phyloP scores from a whole-genome alignment of 2,797 vertebrate genomes.

The Cirrhinus mrigala region DNA sequence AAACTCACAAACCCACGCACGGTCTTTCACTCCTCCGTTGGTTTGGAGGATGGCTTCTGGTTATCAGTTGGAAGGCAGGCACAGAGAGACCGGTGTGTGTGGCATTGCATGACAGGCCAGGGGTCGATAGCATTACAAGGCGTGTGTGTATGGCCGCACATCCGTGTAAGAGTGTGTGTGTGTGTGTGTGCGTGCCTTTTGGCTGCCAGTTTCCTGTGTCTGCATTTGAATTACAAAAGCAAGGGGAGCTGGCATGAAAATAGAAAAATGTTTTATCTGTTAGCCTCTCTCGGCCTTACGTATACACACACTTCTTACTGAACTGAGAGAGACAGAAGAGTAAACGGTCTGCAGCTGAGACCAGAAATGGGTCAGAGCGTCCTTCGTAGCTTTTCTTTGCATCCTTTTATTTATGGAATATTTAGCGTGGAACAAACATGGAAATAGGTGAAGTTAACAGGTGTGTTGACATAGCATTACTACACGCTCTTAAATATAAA shows the following conservation, averaged over 20 bases:
- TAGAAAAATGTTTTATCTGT: slow-evolving; percentile 57
- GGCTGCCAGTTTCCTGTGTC: slow-evolving; percentile 74
- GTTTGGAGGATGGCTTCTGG: slow-evolving; percentile 43
- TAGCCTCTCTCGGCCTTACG: slow-evolving; percentile 38
- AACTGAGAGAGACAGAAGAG: slow-evolving; percentile 6
- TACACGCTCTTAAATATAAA: not conserved
- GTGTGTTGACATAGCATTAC: not conserved
- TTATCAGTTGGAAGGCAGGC: slow-evolving; percentile 59
- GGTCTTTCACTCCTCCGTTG: slow-evolving; percentile 18
- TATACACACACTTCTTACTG: slow-evolving; percentile 27
- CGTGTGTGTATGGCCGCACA: slow-evolving; percentile 22
- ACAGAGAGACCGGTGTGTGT: slow-evolving; percentile 36
- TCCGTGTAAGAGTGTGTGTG: slow-evolving; percentile 48
- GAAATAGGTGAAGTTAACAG: not conserved
- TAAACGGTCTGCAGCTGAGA: slow-evolving; percentile 44
- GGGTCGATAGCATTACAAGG: slow-evolving; percentile 44
- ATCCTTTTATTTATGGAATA: slow-evolving; percentile 17
- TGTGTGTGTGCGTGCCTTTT: slow-evolving; percentile 64
- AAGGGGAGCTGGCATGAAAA: slow-evolving; percentile 55
- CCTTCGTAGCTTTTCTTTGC: not conserved
- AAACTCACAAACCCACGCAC: slow-evolving; percentile 40
- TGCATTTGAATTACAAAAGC: slow-evolving; percentile 53
- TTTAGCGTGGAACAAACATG: not conserved
- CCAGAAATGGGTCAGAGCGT: slow-evolving; percentile 25
- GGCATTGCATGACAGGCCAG: slow-evolving; percentile 48